A percentile compares a stretch with the other conserved stretches of the same genome.
These are phyloP conservation scores for Eurytoma californica DNA, from an alignment of 2,888 invertebrate genomes.

Conservation along the genomic window DNA sequence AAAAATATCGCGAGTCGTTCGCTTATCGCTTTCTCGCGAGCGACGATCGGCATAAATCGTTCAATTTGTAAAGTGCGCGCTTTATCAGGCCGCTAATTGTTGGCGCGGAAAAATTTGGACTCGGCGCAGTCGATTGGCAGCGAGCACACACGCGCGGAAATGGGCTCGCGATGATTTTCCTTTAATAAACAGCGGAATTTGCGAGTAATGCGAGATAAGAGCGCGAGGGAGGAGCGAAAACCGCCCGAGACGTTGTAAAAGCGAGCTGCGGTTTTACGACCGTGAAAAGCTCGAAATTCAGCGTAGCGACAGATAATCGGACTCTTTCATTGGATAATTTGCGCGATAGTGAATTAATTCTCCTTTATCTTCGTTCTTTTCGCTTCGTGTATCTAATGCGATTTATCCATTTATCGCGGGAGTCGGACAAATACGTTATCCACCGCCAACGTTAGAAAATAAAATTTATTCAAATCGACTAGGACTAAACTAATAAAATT, in stretches of 20 bases:
- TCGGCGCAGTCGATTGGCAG: too few relatives aligned
- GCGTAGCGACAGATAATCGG: conserved; percentile 18
- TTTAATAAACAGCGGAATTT: not conserved
- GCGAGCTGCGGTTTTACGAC: not conserved
- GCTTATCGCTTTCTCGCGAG: too few relatives aligned
- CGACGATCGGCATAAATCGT: too few relatives aligned
- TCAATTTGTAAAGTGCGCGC: too few relatives aligned
- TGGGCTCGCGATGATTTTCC: too few relatives aligned
- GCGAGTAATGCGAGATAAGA: not conserved
- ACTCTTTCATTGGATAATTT: not conserved
- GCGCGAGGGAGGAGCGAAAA: not conserved
- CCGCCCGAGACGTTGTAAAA: not conserved
- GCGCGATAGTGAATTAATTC: conserved; percentile 18
- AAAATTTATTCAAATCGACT: too few relatives aligned
- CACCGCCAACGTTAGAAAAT: too few relatives aligned
- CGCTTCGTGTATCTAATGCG: not conserved
- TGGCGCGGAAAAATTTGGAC: too few relatives aligned
- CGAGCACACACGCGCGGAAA: too few relatives aligned
- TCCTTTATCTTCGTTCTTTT: conserved; percentile 29
- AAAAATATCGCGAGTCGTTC: too few relatives aligned
- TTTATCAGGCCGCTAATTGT: too few relatives aligned
- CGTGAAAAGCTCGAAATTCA: conserved; percentile 1
- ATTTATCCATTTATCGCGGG: not conserved
- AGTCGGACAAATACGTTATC: not conserved
- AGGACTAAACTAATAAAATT: too few relatives aligned